Base-by-base conservation (phyloP, 2,113 vertebrate genomes). In the Candoia aspera region DNA sequence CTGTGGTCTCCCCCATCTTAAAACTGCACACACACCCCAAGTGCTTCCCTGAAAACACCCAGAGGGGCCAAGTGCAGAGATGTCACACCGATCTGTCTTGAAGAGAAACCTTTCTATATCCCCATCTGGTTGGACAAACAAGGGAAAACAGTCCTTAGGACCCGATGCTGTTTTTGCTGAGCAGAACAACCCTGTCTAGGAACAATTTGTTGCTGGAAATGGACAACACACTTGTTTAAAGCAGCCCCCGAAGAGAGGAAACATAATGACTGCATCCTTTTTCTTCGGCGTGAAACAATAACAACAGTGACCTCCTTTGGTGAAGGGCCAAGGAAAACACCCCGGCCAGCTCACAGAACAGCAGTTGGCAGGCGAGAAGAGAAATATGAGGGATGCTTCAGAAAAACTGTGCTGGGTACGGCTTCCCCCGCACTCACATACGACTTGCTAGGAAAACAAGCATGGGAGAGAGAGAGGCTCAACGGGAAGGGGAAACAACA, bases 181-280 rank as follows among this genome's bases (percentile, higher is more conserved):
- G 84, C 90, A 94, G 62, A 93, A 90, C 91, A 95, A 95, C 53
- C 89, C 92, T 83, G 59, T 92, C 91, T 42, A 73, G 92, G 94
- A 97, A 95, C 94, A 96, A 91, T 93, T 92, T 68, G 83, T 84
- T 54, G 86, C 93, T 96, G 95, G 95, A 94, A 96, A 95, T 95
- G 33, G 93, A 94, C 94, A 93, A 92, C 95, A 94, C 92, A n/a
- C 90, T 95, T 1, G 0, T 93, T 24, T 86, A 87, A 79, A 92
- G 93, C 93, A 94, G 54, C 92, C 94, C 95, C 90, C 91, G 92
- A 87, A 91, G 49, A 57, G 90, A 91, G 96, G 90, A 91, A 92
- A 93, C 93, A 53, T n/a, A 64, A 84, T 91, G 88, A 92, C 91
- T 92, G 95, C 95, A 96, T 97, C 96, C 92, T 96, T 94, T 55